Base-by-base conservation (phyloP, 2,888 invertebrate species). In the Branchipolynoe longqiensis region DNA sequence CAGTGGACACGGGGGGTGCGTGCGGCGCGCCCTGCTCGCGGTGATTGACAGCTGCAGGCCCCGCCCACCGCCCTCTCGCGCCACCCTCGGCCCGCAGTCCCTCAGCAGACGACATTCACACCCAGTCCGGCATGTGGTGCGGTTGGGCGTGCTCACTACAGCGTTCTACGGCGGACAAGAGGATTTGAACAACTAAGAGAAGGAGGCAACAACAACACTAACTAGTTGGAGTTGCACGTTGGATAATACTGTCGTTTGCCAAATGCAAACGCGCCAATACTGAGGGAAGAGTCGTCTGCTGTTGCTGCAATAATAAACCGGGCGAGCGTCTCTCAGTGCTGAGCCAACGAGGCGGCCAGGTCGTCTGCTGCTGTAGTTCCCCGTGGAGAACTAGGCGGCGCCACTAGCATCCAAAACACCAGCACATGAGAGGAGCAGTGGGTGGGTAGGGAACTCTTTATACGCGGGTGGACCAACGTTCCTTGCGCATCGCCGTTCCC, bases 1-100 rank as follows among this genome's bases (percentile, higher is more conserved):
- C 18, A 18, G 48, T 48, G 48, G 48, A 8, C 18, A 18, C 48
- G 48, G 48, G 8, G 48, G n/a, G n/a, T n/a, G 62, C 14, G 62
- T 31, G 62, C 62, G 31, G 28, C 31, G n/a, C 28, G 62, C 14
- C 6, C 48, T 18, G 48, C 8, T 8, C 48, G 36, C 78, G 28
- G 8, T 83, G 83, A 83, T 59, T 83, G 83, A 40, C 83, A 83
- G 59, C 8, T 38, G 28, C n/a, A 83, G 41, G 83, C 83, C 83
- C 59, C 83, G 59, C 83, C 83, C 83, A 4, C 33, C n/a, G 4
- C n/a, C n/a, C n/a, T n/a, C n/a, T n/a, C 83, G 33, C 41, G 83
- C 83, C 8, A 38, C 25, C 83, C 62, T 38, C 58, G 25, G 8
- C 22, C 36, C 48, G 56, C 38, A 62, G 31, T 62, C 62, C 31